phyloP scores from a whole-genome alignment of 2,888 invertebrate genomes.

The Sthenelais limicola region DNA sequence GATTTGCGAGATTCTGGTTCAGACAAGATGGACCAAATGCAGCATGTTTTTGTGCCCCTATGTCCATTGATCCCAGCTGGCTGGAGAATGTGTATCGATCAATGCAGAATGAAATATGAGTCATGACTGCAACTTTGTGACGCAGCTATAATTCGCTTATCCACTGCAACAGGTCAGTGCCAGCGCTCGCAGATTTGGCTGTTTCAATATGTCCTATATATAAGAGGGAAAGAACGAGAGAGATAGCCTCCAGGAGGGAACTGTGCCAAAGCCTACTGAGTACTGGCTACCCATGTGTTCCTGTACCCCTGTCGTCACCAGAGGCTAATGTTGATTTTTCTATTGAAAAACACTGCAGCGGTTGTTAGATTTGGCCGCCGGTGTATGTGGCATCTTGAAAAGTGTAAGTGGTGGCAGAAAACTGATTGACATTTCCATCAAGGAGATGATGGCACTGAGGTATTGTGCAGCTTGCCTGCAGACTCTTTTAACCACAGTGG shows the following conservation, averaged over 20 bases:
- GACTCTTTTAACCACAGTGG: conserved; percentile 17
- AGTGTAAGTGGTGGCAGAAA: conserved; percentile 32
- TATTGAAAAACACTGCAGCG: conserved; percentile 1
- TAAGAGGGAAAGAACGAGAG: too few species aligned
- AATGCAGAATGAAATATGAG: conserved; percentile 37
- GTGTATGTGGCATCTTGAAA: conserved; percentile 34
- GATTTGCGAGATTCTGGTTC: too few species aligned
- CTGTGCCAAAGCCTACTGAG: not conserved
- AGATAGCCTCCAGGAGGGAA: not conserved
- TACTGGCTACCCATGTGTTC: not conserved
- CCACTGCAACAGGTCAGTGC: conserved; percentile 32
- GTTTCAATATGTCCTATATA: conserved; percentile 11
- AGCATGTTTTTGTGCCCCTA: too few species aligned
- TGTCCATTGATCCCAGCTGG: conserved; percentile 26
- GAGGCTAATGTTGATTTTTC: conserved; percentile 20
- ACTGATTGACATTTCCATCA: conserved; percentile 37
- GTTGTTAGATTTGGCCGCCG: conserved; percentile 28
- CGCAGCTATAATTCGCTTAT: conserved; percentile 29
- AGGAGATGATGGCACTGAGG: not conserved
- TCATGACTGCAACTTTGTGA: conserved; percentile 38
- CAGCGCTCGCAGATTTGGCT: not conserved
- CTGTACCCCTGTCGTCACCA: not conserved
- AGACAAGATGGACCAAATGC: too few species aligned
- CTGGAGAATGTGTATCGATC: conserved; percentile 1
- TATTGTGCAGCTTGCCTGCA: conserved; percentile 2